Base-by-base conservation (phyloP, 2,888 invertebrate genomes). In the Cordylochernes scorpioides region DNA sequence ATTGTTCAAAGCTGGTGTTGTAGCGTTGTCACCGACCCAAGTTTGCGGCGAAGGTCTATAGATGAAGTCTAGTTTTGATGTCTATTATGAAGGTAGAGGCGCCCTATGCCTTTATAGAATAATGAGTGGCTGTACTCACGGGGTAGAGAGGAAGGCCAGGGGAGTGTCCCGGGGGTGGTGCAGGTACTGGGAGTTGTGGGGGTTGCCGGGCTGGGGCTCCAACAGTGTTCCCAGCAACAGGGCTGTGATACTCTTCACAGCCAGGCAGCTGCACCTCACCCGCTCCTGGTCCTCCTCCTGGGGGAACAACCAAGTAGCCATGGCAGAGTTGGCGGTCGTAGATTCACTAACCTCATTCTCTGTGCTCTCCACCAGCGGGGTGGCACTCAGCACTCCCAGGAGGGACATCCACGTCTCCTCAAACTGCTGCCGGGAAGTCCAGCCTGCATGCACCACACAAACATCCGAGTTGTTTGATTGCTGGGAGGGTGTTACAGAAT, bases 371-470 rank as follows among this genome's bases (percentile, higher is more conserved):
- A n/a, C 35, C 16, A 38, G 25, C n/a, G 38, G 38, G 16, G 38
- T 56, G 4, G 61, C 54, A 46, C 66, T 69, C 3, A 84, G 51
- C 0, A 82, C 74, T 3, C 73, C 71, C 3, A 94, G 58, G 25
- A 88, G 60, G 24, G 74, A 72, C 65, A 91, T 86, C 78, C 91
- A 94, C 35, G 78, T 78, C 58, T 94, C 91, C 53, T 94, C 91
- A 54, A 91, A 94, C 49, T 88, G 82, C 44, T 75, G 72, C 36
- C 86, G 64, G 18, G 69, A 71, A 7, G 71, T 73, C 74, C 86
- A 91, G 13, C 91, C 86, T 48, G n/a, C 4, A 25, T 5, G 33
- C 44, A 27, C 17, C 12, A 5, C 12, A 22, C 19, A 9, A 9
- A 19, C n/a, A 19, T 8, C 8, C n/a, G 8, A 19, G 19, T 19